These are phyloP conservation scores for Ferrisia virgata DNA, from an alignment of 2,888 invertebrate genomes.

Conservation along the genomic window DNA sequence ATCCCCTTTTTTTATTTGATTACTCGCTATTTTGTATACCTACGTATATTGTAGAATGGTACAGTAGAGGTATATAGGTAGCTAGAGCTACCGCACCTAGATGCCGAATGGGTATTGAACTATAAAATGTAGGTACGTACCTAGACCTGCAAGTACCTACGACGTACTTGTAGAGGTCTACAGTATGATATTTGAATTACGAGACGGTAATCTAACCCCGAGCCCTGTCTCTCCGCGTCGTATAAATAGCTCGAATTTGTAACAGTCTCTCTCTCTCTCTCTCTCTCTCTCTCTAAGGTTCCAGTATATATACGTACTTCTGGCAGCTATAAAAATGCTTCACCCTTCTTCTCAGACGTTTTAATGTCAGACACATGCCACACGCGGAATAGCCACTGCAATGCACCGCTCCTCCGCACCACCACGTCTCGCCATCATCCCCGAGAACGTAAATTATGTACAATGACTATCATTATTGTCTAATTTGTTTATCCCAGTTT, in stretches of 20 bases:
- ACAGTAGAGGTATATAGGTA: too few relatives aligned
- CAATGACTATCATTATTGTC: conserved; percentile 43
- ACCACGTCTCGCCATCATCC: neutral
- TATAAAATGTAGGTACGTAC: too few relatives aligned
- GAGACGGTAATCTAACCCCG: neutral
- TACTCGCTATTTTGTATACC: conserved; percentile 37
- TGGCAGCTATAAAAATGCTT: neutral
- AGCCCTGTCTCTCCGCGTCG: neutral
- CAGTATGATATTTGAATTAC: conserved; percentile 21
- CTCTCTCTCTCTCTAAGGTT: too few relatives aligned
- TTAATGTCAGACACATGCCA: conserved; percentile 44
- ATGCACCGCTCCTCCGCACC: too few relatives aligned
- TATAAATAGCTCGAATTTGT: conserved; percentile 38
- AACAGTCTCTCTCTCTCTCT: conserved; percentile 41
- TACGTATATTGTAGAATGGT: too few relatives aligned
- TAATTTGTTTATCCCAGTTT: conserved; percentile 41
- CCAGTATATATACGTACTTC: neutral
- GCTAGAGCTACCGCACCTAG: too few relatives aligned
- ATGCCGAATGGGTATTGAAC: conserved; percentile 27
- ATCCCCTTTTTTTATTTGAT: conserved; percentile 44
- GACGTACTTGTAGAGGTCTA: neutral
- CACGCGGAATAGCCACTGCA: conserved; percentile 40
- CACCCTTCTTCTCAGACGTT: conserved; percentile 38
- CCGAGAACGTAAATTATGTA: conserved; percentile 41
- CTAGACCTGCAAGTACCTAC: too few relatives aligned